Percentiles rank a stretch among this genome's conserved stretches.
These are phyloP conservation scores for Ctenicera cuprea DNA, from an alignment of 2,888 invertebrate genomes.

Conservation along the genomic window DNA sequence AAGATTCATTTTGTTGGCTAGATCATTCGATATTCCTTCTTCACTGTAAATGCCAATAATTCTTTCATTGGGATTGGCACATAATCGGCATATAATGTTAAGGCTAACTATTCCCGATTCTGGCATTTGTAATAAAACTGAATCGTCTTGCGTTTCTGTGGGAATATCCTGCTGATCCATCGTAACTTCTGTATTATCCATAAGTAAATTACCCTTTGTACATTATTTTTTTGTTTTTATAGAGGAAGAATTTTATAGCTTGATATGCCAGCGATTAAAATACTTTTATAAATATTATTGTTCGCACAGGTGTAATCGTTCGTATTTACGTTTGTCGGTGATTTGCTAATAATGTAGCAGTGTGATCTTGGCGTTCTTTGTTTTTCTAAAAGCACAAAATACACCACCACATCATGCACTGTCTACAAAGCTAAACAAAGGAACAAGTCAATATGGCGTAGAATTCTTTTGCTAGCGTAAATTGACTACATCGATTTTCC, in stretches of 20 bases:
- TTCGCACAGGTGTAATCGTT: neutral
- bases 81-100: constrained; percentile 55
- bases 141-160: constrained; percentile 33
- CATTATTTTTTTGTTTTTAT: too few relatives aligned
- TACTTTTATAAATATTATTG: constrained; percentile 1
- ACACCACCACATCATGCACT: constrained; percentile 32
- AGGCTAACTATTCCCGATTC: constrained; percentile 28
- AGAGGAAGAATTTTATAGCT: neutral
- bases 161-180: constrained; percentile 17
- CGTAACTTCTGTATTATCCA: neutral
- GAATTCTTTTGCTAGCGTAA: constrained; percentile 33
- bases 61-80: constrained; percentile 60
- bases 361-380: constrained; percentile 10
- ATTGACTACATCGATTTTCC: constrained; percentile 12
- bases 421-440: neutral
- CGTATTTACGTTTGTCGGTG: neutral
- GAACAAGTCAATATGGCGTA: constrained; percentile 30
- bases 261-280: neutral
- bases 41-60: constrained; percentile 78
- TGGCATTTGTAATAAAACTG: constrained; percentile 38
- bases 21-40: constrained; percentile 77
- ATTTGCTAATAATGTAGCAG: constrained; percentile 2
- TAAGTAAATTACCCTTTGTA: neutral
- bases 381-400: constrained; percentile 40
- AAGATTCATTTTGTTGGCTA: constrained; percentile 78